Base-by-base conservation (phyloP, 2,888 invertebrate species). In the Elegia similella region DNA sequence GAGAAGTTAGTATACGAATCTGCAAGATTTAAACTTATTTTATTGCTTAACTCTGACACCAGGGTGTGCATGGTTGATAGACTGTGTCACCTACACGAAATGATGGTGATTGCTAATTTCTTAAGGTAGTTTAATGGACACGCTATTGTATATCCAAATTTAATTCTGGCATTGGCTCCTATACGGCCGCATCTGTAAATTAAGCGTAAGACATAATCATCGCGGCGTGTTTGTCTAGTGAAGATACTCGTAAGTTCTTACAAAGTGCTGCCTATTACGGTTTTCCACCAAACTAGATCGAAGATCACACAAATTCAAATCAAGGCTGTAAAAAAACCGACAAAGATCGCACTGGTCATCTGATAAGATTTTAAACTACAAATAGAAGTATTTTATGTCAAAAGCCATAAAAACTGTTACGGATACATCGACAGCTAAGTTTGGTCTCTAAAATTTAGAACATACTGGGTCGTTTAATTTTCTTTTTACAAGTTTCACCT, bases 281-380 rank as follows among this genome's bases (percentile, higher is more conserved):
- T 71, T 72, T 79, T 82, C 82, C 78, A 82, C 82, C 74, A 79
- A 84, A 84, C 80, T 82, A 86, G 85, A 87, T 87, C 86, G 87
- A 85, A 86, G 86, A 88, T 84, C 86, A 84, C 76, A 79, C 80
- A 80, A 81, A 83, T 79, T 77, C 71, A 74, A 78, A 72, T 65
- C 73, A 75, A 66, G 62, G 61, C 71, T 72, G 78, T 79, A 83
- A 82, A 71, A 77, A 69, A 58, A 63, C 60, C 62, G 61, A 65
- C 64, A 62, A 68, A 62, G 61, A 47, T 61, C 57, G 57, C 58
- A 15, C 6, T 16, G 29, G 43, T 43, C 43, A 42, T 43, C 29
- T 43, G 53, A 53, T 30, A 30, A 52, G 16, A 7, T 52, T 52
- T 42, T 52, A 23, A 13, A 13, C 23, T 23, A 50, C 34, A 38